phyloP scores from a whole-genome alignment of 2,888 invertebrate species.

The Sinodicranocentrus sp. region DNA sequence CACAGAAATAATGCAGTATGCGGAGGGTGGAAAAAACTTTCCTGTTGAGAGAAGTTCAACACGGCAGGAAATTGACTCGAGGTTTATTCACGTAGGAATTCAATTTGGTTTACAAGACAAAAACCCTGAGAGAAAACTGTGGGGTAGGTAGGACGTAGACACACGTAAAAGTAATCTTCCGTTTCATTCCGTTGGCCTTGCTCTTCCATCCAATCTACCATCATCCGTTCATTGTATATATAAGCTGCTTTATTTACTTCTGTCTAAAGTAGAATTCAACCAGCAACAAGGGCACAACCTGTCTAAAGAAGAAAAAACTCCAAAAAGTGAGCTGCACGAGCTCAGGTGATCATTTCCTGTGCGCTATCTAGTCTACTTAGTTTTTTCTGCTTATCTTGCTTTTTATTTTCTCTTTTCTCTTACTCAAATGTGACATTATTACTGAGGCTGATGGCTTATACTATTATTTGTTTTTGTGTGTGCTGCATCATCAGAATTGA shows the following conservation, averaged over 20 bases:
- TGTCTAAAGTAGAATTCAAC: not conserved
- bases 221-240: not conserved
- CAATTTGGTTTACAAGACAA: constrained; percentile 49
- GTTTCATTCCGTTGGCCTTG: constrained; percentile 50
- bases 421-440: constrained; percentile 20
- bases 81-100: constrained; percentile 51
- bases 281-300: no score
- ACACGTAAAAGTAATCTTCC: constrained; percentile 50
- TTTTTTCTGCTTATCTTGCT: constrained; percentile 3
- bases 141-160: not conserved
- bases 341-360: constrained; percentile 20
- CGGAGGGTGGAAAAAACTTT: not conserved
- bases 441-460: not conserved
- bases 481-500: constrained; percentile 1
- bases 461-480: constrained; percentile 13
- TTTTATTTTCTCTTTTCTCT: no score
- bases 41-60: constrained; percentile 31
- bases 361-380: not conserved
- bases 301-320: no score
- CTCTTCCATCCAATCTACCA: constrained; percentile 21
- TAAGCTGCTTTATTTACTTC: constrained; percentile 1
- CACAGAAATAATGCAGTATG: not conserved
- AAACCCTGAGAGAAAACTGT: not conserved
- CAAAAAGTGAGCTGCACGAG: not conserved
- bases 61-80: constrained; percentile 50